Conservation (phyloP, 2,797 vertebrate species). For the Ciconia nigra region DNA sequence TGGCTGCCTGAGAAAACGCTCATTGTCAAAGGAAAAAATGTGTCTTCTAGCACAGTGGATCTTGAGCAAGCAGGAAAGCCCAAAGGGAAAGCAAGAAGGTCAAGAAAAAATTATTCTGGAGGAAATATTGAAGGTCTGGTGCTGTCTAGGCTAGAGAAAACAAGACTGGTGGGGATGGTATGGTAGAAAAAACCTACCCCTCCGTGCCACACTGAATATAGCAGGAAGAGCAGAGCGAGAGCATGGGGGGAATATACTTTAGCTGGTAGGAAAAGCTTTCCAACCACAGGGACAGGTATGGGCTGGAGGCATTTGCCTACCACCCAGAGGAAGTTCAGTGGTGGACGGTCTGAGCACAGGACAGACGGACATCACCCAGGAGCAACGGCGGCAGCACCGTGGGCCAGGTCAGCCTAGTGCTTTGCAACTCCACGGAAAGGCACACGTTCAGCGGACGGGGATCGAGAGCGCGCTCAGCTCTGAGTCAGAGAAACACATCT, state of each 20-base stretch:
- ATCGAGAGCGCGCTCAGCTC: background rate
- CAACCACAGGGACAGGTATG: background rate
- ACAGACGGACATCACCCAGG: background rate
- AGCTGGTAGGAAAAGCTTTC: background rate
- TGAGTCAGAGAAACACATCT: conserved; percentile 29
- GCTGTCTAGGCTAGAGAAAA: background rate
- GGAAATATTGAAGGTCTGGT: background rate
- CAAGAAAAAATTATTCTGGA: background rate
- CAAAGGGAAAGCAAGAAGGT: background rate
- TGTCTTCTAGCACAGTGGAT: background rate
- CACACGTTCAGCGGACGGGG: rapidly evolving
- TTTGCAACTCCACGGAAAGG: background rate
- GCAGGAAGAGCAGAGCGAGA: background rate
- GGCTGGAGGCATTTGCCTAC: background rate
- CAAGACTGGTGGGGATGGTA: background rate
- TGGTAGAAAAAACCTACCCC: rapidly evolving
- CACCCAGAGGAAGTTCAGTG: background rate
- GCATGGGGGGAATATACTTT: background rate
- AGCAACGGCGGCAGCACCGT: rapidly evolving
- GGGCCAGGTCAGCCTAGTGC: background rate
- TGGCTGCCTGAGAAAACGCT: background rate
- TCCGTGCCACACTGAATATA: background rate
- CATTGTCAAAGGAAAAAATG: background rate
- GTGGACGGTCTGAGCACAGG: background rate
- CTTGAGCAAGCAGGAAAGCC: background rate